Conservation (phyloP, 1,140 invertebrate genomes). For the Platyscapa corneri region DNA sequence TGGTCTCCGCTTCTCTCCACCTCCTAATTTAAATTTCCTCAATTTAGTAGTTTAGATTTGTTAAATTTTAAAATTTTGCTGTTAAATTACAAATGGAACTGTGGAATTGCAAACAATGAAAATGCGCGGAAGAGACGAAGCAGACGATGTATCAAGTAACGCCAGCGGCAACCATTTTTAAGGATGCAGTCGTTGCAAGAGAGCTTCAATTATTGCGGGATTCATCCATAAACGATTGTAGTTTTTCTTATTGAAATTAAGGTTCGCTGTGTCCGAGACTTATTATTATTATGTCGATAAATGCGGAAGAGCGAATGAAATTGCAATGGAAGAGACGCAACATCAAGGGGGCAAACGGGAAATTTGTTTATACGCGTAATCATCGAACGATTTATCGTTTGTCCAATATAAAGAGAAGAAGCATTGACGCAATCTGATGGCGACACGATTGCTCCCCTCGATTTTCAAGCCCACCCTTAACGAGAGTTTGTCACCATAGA, state of each 20-base stretch:
- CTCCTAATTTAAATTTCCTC: no score
- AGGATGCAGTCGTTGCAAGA: no score
- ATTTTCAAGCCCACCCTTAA: conserved; percentile 40
- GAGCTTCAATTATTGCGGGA: no score
- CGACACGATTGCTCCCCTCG: conserved; percentile 32
- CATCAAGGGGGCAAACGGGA: neutral
- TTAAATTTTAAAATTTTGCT: neutral
- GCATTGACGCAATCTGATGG: neutral
- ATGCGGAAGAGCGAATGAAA: neutral
- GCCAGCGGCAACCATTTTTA: no score
- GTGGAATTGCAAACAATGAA: neutral
- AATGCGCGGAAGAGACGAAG: neutral
- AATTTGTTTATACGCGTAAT: conserved; percentile 61
- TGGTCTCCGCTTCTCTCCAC: no score
- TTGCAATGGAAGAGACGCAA: neutral
- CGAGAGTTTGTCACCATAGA: conserved; percentile 55
- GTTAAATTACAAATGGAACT: neutral
- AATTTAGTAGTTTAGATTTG: neutral
- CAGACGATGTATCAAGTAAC: no score
- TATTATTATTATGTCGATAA: neutral
- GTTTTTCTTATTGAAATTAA: neutral
- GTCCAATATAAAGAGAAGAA: conserved; percentile 37
- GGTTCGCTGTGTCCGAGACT: neutral
- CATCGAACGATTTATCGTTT: conserved; percentile 57
- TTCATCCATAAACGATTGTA: no score